phyloP scores from a whole-genome alignment of 2,113 vertebrate genomes.

The Tachycineta bicolor region DNA sequence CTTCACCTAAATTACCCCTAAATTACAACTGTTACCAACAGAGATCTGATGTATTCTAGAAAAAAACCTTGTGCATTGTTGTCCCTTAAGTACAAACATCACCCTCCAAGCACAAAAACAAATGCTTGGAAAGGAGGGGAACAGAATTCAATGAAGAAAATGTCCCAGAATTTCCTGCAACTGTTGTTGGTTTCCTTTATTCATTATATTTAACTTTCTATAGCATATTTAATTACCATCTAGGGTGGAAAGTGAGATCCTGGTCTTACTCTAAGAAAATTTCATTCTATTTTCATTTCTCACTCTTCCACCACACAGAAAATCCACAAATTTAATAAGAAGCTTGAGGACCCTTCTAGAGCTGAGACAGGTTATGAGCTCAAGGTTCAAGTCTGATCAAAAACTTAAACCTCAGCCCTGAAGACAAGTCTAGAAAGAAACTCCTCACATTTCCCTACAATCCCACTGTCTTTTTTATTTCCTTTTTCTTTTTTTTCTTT shows the following conservation, averaged over 20 bases:
- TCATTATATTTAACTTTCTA: neutral
- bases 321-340: neutral
- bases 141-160: neutral
- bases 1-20: neutral
- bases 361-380: neutral
- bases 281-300: neutral
- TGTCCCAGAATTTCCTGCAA: slow-evolving; percentile 9
- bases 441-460: neutral
- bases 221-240: neutral
- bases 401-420: neutral
- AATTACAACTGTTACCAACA: neutral
- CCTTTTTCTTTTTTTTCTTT: neutral
- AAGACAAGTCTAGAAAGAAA: neutral
- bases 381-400: neutral
- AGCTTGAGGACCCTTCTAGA: neutral
- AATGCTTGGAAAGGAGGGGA: neutral
- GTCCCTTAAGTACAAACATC: neutral
- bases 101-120: neutral
- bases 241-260: neutral
- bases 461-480: too few species aligned
- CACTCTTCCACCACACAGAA: neutral
- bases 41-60: neutral
- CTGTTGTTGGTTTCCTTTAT: neutral
- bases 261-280: neutral
- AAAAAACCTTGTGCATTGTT: neutral